Base-by-base conservation (phyloP, 2,797 vertebrate genomes). In the Melanotaenia parkinsoni region DNA sequence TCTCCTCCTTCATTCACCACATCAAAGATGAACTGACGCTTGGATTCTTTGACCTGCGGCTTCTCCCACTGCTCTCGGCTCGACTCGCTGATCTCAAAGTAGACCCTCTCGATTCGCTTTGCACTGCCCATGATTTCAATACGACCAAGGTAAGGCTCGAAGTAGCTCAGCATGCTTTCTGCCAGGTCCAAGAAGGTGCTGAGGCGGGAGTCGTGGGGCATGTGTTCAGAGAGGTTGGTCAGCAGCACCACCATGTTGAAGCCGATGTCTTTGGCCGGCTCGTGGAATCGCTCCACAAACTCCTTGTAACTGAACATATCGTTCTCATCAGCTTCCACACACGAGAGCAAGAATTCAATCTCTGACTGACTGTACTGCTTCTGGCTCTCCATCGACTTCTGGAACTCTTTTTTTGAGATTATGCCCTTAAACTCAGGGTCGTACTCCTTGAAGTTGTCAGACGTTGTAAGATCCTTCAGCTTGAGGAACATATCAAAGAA, bases 401-500 rank as follows among this genome's bases (percentile, higher is more conserved):
- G 98, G 89, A 99, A 99, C 85, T 99, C 98, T 72, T 97, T 95
- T 89, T 98, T 98, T 0, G 98, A 98, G 83, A 99, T 98, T 1
- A 99, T 77, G 45, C 97, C 97, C 86, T 99, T 99, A 28, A 88
- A 96, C 32, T 99, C 97, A 0, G 96, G 96, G 79, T 99, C 98
- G 0, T 97, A 97, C 87, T 99, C 98, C 88, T 94, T 96, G 85
- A 99, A 99, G 18, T 95, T 93, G 38, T 99, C 98, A 0, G 98
- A 98, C 0, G 96, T 97, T 0, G 98, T 99, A 78, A 99, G 90
- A 87, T 99, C 97, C 87, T 98, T 99, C 32, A 99, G 88, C 72
- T 99, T 99, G 67, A 99, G 92, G 92, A 99, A 99, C 96, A 99
- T 99, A 72, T 99, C 97, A 16, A 99, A 99, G 92, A 99, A 99